A percentile compares a stretch with the other conserved stretches of the same genome.
Evolutionary conservation across 2,113 vertebrate species (phyloP).

Genomic region (Siniperca chuatsi): DNA sequence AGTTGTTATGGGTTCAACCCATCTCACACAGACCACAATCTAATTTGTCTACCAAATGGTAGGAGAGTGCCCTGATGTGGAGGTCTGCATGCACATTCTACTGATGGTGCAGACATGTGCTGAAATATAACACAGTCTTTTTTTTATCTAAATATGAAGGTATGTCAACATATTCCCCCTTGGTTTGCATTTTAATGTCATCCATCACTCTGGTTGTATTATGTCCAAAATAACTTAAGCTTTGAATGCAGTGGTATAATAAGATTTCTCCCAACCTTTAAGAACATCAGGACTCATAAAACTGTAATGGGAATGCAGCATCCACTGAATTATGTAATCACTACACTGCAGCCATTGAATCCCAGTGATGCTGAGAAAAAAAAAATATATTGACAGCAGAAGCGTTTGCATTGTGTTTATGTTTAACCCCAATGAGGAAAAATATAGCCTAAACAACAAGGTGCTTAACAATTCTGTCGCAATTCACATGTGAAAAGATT

Average conservation of each 20-base stretch:
- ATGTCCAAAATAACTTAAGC: not conserved
- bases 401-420: slow-evolving; percentile 26
- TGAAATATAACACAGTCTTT: not conserved
- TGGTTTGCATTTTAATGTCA: slow-evolving; percentile 67
- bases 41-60: slow-evolving; percentile 65
- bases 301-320: slow-evolving; percentile 74
- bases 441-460: not conserved
- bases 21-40: slow-evolving; percentile 23
- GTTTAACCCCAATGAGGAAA: not conserved
- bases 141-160: not conserved
- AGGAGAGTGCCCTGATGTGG: not conserved
- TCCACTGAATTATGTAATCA: slow-evolving; percentile 75
- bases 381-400: slow-evolving; percentile 25
- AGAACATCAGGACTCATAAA: slow-evolving; percentile 51
- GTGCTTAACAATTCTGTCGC: slow-evolving; percentile 20
- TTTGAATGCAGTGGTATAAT: not conserved
- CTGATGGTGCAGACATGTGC: slow-evolving; percentile 1
- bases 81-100: not conserved
- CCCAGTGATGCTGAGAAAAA: slow-evolving; percentile 17
- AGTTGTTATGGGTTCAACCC: slow-evolving; percentile 15
- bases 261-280: not conserved
- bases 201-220: not conserved
- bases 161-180: slow-evolving; percentile 34
- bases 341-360: slow-evolving; percentile 57
- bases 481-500: not conserved